A percentile compares a stretch with the other conserved stretches of the same genome.
Conservation (phyloP, 1,140 invertebrate species). For the Brachystomella parvula region DNA sequence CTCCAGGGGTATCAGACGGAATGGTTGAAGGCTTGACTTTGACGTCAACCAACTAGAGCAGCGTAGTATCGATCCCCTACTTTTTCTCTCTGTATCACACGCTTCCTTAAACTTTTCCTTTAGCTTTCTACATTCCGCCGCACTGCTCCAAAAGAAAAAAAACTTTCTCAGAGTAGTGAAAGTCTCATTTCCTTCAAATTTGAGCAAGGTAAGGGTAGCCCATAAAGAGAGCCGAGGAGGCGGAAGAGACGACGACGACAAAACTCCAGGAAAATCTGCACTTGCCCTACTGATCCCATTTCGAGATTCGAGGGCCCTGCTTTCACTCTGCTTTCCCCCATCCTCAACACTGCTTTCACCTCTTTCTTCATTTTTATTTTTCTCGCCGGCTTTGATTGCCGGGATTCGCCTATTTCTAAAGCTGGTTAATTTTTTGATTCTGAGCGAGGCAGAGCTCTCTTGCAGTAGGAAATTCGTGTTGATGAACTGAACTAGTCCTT, state of each 20-base stretch:
- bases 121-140: not conserved
- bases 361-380: too few species aligned
- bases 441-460: too few species aligned
- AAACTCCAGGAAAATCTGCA: not conserved
- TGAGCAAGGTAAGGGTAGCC: slow-evolving; percentile 1
- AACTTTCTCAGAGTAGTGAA: not conserved
- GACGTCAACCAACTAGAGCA: too few species aligned
- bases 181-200: slow-evolving; percentile 5
- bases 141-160: slow-evolving; percentile 6
- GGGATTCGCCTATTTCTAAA: too few species aligned
- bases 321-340: not conserved
- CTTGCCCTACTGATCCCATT: slow-evolving; percentile 5
- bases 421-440: too few species aligned
- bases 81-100: not conserved
- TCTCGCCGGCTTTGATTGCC: too few species aligned
- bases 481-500: slow-evolving; percentile 38
- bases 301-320: not conserved
- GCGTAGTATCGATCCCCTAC: not conserved
- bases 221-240: too few species aligned
- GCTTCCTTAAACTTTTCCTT: not conserved
- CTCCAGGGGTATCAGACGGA: too few species aligned
- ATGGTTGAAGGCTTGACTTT: not conserved
- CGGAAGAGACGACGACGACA: not conserved
- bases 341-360: too few species aligned
- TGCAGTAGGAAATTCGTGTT: too few species aligned